phyloP scores from a whole-genome alignment of 2,797 vertebrate genomes.

The Lutra lutra region DNA sequence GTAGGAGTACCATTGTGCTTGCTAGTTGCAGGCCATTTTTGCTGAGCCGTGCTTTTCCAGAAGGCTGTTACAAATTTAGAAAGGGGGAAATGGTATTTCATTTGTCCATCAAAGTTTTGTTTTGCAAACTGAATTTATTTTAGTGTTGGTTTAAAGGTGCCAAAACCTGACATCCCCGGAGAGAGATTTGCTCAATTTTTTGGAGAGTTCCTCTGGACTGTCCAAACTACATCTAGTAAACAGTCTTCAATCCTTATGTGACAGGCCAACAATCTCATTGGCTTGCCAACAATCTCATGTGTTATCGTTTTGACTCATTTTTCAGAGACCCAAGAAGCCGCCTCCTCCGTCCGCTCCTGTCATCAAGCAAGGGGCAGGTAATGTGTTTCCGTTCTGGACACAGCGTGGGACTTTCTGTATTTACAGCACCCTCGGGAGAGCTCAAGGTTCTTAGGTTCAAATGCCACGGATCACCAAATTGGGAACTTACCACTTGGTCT shows the following conservation, averaged over 20 bases:
- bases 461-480: constrained; percentile 4
- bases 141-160: constrained; percentile 68
- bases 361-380: constrained; percentile 94
- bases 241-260: neutral
- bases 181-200: constrained; percentile 68
- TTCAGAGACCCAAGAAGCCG: constrained; percentile 98
- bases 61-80: constrained; percentile 73
- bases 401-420: neutral
- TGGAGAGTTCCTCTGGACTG: constrained; percentile 54
- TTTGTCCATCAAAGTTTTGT: constrained; percentile 74
- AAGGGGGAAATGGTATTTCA: constrained; percentile 62
- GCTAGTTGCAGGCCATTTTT: constrained; percentile 70
- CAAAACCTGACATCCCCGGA: constrained; percentile 63
- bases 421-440: neutral
- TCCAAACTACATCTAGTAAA: constrained; percentile 65
- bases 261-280: neutral
- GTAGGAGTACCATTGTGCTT: constrained; percentile 62
- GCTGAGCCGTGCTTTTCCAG: constrained; percentile 66
- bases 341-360: constrained; percentile 94
- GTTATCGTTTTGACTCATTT: constrained; percentile 77
- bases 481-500: neutral
- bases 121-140: constrained; percentile 75
- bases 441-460: constrained; percentile 29
- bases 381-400: constrained; percentile 68
- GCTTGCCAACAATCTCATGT: constrained; percentile 74